A percentile compares a stretch with the other conserved stretches of the same genome.
Evolutionary conservation across 64 coral and sea anemone genomes (phyloP).

Genomic region (Trachythela sp.): DNA sequence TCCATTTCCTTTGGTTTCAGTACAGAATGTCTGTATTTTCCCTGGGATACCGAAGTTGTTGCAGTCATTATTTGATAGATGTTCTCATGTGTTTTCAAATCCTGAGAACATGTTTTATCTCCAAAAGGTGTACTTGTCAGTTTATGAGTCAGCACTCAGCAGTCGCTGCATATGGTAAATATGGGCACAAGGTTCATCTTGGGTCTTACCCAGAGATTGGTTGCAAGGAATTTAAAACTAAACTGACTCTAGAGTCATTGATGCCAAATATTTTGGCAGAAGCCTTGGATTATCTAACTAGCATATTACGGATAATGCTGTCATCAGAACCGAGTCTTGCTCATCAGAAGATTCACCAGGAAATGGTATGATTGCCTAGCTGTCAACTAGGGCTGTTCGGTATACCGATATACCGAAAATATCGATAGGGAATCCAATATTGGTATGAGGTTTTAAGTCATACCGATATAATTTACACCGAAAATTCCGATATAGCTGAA

Average conservation of each 20-base stretch:
- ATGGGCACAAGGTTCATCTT: conserved; percentile 66
- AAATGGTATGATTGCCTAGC: not conserved
- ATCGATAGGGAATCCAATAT: too few species aligned
- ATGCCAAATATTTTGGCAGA: conserved; percentile 37
- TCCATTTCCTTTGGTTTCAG: conserved; percentile 72
- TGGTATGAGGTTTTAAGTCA: too few species aligned
- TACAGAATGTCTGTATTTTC: conserved; percentile 79
- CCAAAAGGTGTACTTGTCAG: conserved; percentile 59
- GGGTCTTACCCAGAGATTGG: conserved; percentile 79
- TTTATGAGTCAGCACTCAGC: conserved; percentile 62
- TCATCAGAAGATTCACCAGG: not conserved
- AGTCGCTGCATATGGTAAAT: conserved; percentile 67
- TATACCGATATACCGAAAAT: too few species aligned
- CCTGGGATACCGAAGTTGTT: conserved; percentile 75
- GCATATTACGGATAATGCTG: conserved; percentile 43
- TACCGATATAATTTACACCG: too few species aligned
- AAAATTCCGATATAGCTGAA: too few species aligned
- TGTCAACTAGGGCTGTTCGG: too few species aligned
- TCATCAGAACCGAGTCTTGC: conserved; percentile 53
- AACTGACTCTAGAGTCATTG: conserved; percentile 74
- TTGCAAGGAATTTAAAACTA: conserved; percentile 62
- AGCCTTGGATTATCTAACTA: conserved; percentile 64
- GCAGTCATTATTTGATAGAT: conserved; percentile 49
- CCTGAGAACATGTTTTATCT: conserved; percentile 57
- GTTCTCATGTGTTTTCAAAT: conserved; percentile 50